These are phyloP conservation scores for Gallinago undulata DNA, from an alignment of 2,113 vertebrate genomes.

Conservation along the genomic window DNA sequence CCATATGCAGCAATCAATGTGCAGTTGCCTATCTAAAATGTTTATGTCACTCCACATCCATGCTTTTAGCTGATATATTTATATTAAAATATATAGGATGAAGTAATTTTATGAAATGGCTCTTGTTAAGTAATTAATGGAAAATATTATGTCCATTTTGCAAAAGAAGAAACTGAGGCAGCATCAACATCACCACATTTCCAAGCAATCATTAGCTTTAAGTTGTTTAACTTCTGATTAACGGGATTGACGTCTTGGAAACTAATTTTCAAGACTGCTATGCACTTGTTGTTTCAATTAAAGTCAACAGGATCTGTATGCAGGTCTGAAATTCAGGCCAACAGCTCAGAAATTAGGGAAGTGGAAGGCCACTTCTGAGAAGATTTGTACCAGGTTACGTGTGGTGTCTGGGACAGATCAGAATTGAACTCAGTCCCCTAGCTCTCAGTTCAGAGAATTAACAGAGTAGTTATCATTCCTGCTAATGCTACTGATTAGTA, in stretches of 20 bases:
- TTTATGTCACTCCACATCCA: neutral
- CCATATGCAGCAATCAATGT: slow-evolving; percentile 47
- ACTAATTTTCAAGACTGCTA: neutral
- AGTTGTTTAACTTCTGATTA: neutral
- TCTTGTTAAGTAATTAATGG: neutral
- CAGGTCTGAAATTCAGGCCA: neutral
- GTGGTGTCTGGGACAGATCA: neutral
- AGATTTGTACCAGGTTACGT: neutral
- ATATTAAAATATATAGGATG: neutral
- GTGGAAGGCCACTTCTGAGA: neutral
- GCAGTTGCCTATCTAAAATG: neutral
- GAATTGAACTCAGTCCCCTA: neutral
- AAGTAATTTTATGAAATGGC: neutral
- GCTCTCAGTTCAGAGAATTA: neutral
- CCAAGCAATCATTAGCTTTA: neutral
- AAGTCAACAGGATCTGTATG: neutral
- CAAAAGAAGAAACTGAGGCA: neutral
- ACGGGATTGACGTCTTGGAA: neutral
- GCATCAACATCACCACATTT: neutral
- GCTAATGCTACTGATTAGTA: neutral
- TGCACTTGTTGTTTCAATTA: neutral
- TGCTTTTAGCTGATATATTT: neutral
- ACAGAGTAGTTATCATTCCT: neutral
- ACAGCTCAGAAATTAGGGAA: neutral
- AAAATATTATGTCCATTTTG: neutral